Evolutionary conservation across 2,113 vertebrate species (phyloP).

Genomic region (Hyaena hyaena): DNA sequence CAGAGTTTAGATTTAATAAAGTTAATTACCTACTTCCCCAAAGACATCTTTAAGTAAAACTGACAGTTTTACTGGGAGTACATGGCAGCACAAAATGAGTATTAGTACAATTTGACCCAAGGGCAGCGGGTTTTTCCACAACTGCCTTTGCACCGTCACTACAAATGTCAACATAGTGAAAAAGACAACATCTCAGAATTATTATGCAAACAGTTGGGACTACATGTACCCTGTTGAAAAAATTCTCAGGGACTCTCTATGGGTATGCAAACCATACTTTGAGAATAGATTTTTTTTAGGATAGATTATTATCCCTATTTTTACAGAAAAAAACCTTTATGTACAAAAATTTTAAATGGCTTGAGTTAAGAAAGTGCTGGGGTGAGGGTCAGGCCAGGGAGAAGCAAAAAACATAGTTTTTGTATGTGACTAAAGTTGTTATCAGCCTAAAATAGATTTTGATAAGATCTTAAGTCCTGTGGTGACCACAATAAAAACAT

Average conservation of each 20-base stretch:
- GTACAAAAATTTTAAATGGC: background rate
- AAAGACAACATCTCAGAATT: background rate
- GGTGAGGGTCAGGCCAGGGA: background rate
- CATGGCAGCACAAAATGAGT: background rate
- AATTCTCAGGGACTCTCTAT: background rate
- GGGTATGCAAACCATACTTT: background rate
- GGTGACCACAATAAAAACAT: background rate
- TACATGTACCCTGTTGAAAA: background rate
- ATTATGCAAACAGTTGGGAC: background rate
- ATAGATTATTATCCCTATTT: background rate
- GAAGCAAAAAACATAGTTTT: background rate
- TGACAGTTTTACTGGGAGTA: background rate
- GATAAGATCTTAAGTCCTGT: background rate
- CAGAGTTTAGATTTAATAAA: background rate
- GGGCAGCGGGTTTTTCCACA: background rate
- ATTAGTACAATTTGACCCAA: background rate
- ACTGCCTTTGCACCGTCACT: background rate
- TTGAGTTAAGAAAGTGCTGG: background rate
- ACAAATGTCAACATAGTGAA: background rate
- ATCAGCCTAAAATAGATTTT: background rate
- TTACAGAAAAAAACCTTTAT: background rate
- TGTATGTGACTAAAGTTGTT: background rate
- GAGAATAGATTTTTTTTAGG: background rate
- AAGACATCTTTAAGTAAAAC: background rate
- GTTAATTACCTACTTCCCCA: background rate